Percentiles rank a stretch among this genome's conserved stretches.
These are phyloP conservation scores for Syrrhaptes paradoxus DNA, from an alignment of 2,113 vertebrate genomes.

Conservation along the genomic window DNA sequence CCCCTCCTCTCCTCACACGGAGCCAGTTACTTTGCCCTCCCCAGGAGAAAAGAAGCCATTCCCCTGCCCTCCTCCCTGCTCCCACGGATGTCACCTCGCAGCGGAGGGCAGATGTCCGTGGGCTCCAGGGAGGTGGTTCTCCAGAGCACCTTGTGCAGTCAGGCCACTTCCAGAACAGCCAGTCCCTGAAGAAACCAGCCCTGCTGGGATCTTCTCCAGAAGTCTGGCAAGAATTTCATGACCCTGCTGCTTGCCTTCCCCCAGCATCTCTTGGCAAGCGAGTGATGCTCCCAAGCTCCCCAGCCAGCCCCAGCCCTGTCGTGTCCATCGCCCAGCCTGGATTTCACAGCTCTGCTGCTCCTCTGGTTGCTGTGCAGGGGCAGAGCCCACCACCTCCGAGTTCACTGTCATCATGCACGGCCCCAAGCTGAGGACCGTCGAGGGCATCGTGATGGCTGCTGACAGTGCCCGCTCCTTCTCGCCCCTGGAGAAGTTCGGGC, in stretches of 20 bases:
- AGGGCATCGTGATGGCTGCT: slow-evolving; percentile 98
- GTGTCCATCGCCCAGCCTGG: neutral
- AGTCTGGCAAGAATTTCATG: neutral
- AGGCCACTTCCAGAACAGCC: neutral
- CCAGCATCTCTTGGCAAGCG: neutral
- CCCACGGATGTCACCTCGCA: rapidly evolving
- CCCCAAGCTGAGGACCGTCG: slow-evolving; percentile 94
- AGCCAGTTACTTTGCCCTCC: neutral
- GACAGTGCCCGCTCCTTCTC: slow-evolving; percentile 96
- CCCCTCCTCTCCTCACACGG: neutral
- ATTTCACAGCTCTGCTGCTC: neutral
- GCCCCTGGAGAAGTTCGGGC: slow-evolving; percentile 96
- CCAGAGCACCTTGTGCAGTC: neutral
- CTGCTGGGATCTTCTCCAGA: neutral
- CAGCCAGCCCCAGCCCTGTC: neutral
- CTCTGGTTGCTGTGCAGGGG: slow-evolving; percentile 75
- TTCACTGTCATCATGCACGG: slow-evolving; percentile 98
- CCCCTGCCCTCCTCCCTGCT: neutral
- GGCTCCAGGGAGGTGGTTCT: neutral
- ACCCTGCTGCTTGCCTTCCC: neutral
- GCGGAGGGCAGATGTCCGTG: neutral
- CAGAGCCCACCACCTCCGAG: slow-evolving; percentile 97
- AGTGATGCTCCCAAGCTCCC: neutral
- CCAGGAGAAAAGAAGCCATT: neutral
- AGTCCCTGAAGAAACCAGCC: neutral